A percentile compares a stretch with the other conserved stretches of the same genome.
These are phyloP conservation scores for Agrenia bidenticulata DNA, from an alignment of 2,888 invertebrate genomes.

Conservation along the genomic window DNA sequence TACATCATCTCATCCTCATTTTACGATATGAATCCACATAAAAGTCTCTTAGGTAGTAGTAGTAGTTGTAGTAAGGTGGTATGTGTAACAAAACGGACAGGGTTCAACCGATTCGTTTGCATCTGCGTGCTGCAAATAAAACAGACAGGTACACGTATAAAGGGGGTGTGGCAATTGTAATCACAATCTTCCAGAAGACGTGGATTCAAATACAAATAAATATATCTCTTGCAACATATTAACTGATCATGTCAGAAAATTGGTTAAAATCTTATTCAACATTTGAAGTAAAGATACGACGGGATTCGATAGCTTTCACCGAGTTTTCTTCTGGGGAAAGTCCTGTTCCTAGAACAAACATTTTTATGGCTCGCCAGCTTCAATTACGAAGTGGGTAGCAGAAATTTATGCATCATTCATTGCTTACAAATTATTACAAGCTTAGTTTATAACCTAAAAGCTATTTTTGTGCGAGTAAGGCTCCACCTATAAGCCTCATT, in stretches of 20 bases:
- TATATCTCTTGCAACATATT: not conserved
- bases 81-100: slow-evolving; percentile 28
- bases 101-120: slow-evolving; percentile 53
- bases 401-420: not conserved
- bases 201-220: no score
- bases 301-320: not conserved
- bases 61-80: slow-evolving; percentile 21
- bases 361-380: slow-evolving; percentile 14
- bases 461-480: no score
- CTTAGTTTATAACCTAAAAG: no score
- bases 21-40: slow-evolving; percentile 5
- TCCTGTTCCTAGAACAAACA: slow-evolving; percentile 7
- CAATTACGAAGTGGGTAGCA: slow-evolving; percentile 9
- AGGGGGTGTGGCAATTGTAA: not conserved
- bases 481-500: not conserved
- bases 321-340: not conserved
- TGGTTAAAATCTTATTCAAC: not conserved
- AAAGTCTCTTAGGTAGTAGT: slow-evolving; percentile 17
- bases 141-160: slow-evolving; percentile 22
- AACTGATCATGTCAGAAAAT: not conserved
- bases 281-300: not conserved
- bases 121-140: slow-evolving; percentile 53
- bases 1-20: slow-evolving; percentile 8
- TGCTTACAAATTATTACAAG: not conserved
- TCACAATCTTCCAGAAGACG: no score